Base-by-base conservation (phyloP, 2,888 invertebrate species). In the Cybosia mesomella region DNA sequence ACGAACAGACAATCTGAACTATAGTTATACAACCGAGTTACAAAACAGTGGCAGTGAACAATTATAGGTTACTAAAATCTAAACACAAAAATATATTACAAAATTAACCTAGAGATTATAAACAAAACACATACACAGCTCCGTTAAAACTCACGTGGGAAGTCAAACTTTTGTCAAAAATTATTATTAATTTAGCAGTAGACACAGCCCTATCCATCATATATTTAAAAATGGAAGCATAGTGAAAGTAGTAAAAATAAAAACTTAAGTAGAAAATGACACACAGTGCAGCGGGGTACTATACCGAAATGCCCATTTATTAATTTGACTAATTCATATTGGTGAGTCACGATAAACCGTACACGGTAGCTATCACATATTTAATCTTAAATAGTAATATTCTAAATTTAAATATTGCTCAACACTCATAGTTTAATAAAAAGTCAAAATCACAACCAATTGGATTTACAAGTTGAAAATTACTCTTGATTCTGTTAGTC, bases 251-350 rank as follows among this genome's bases (percentile, higher is more conserved):
- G 60, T 68, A 58, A 28, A 76, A 64, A 73, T 72, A 68, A 72
- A 60, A 21, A 60, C 39, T 39, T 73, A 76, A 80, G 73, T 80
- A 81, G 75, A 74, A 79, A 78, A 70, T 74, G 72, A 74, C 71
- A 71, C 82, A 76, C 81, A 79, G 73, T 71, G 82, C 75, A 90
- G 91, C 90, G 91, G 91, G 92, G 91, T 91, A 90, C 91, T 85
- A 87, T 85, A 89, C 90, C 85, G 87, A 92, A 91, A 91, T 91
- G 91, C 90, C 90, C 88, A 85, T 87, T 85, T 85, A 72, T 84
- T 75, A 89, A 90, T 91, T 92, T 90, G 87, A 91, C 92, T 93
- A 92, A 86, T 75, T 74, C 62, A 74, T 73, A 63, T 34, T 53
- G 53, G 70, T 70, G 74, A 62, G 71, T 71, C 78, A 66, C 79